A percentile compares a stretch with the other conserved stretches of the same genome.
Conservation (phyloP, 2,797 vertebrate species). For the Lateolabrax maculatus region DNA sequence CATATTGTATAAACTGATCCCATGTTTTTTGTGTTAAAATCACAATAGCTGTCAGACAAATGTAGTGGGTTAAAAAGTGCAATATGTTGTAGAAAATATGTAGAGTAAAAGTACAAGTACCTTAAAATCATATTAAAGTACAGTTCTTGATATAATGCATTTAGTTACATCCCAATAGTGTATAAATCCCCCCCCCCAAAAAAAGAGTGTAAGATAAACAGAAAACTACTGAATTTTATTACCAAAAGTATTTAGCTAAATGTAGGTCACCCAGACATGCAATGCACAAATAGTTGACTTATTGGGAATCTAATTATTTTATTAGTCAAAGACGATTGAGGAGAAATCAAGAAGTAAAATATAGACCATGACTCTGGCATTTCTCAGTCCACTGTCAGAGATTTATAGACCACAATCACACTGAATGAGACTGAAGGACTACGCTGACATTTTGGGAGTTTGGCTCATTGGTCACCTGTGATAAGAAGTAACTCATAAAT, state of each 20-base stretch:
- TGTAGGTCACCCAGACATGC: background rate
- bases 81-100: background rate
- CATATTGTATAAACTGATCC: background rate
- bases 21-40: background rate
- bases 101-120: background rate
- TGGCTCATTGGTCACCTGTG: conserved; percentile 3
- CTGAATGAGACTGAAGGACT: no score
- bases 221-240: background rate
- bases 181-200: background rate
- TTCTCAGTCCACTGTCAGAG: background rate
- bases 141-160: no score
- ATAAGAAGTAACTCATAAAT: conserved; percentile 7
- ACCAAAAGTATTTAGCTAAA: background rate
- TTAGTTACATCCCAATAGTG: no score
- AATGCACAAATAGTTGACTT: background rate
- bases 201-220: background rate
- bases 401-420: no score
- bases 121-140: no score
- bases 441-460: conserved; percentile 19
- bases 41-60: no score
- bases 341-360: background rate
- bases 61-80: background rate
- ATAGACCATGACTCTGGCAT: background rate
- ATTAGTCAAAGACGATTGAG: background rate
- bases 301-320: background rate